Conservation (phyloP, 2,888 invertebrate species). For the Eristalis tenax region DNA sequence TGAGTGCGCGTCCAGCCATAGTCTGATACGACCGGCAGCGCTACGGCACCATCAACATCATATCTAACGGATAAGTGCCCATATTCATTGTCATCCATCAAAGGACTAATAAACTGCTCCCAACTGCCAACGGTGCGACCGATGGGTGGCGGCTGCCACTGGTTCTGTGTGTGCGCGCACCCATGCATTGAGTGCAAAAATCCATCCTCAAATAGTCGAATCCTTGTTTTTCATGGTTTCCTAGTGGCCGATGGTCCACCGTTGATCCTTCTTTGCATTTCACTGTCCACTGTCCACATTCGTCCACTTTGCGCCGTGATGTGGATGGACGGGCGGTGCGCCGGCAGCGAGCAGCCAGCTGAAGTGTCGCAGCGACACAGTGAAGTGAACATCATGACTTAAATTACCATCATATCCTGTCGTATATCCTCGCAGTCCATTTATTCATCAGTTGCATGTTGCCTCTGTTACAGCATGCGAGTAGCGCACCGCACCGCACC, state of each 20-base stretch:
- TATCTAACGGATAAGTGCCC: conserved; percentile 72
- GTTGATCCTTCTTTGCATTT: conserved; percentile 61
- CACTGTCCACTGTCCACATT: conserved; percentile 54
- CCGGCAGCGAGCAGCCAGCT: conserved; percentile 6
- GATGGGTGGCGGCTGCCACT: neutral
- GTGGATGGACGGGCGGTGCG: neutral
- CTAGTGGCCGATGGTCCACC: neutral
- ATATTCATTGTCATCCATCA: conserved; percentile 72
- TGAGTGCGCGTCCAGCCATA: conserved; percentile 72
- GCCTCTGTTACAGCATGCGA: conserved; percentile 12
- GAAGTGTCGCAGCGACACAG: conserved; percentile 62
- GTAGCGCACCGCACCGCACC: neutral
- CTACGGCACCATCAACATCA: conserved; percentile 60
- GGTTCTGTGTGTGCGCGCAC: conserved; percentile 32
- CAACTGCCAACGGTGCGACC: neutral
- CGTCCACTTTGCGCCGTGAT: conserved; percentile 59
- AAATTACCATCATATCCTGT: conserved; percentile 72
- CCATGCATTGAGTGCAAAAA: conserved; percentile 65
- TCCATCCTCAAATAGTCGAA: conserved; percentile 69
- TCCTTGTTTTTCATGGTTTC: conserved; percentile 2
- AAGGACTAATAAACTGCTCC: conserved; percentile 71
- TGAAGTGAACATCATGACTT: conserved; percentile 71
- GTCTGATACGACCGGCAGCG: conserved; percentile 6
- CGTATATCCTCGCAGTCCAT: conserved; percentile 72
- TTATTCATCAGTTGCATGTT: conserved; percentile 71